Evolutionary conservation across 1,140 invertebrate species (phyloP), one percentile per base, ranked within the genome.

Genomic region (Zaprionus tsacasi): DNA sequence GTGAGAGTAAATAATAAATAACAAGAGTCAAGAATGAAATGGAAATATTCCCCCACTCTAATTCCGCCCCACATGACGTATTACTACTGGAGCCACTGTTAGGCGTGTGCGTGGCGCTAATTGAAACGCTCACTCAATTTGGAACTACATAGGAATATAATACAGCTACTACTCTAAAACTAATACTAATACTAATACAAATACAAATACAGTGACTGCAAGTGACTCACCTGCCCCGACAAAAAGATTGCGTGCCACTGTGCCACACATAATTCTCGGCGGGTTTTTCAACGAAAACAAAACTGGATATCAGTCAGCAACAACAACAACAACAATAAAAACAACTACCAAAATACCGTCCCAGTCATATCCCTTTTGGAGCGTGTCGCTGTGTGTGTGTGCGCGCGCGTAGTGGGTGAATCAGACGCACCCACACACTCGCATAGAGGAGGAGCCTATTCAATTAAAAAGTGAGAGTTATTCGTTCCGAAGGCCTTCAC

Each of bases 11-110:
- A 52, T 50, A 82, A 78, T 66, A 58, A 85, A 80, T 85, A 82
- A 79, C 81, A 68, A 83, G 81, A 81, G 70, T 81, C 65, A 82
- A 88, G 83, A 83, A 89, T 81, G 83, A 88, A 89, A 80, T 88
- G 81, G 73, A 89, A 88, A 81, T 72, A 73, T 65, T 76, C 52
- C 73, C 45, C 55, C 69, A 63, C 27, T 66, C 54, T 25, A 30
- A 74, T 8, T 36, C 54, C 67, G 52, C 73, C 66, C 77, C 73
- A 35, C 43, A 58, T 67, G 58, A 70, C 69, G 40, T 78, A 74
- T 35, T 66, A 74, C 60, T 58, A 58, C 21, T 74, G 65, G 30
- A 65, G 45, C 69, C 45, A 58, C 66, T 64, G 50, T 79, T 70
- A 66, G 69, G 68, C 70, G 83, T 83, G 70, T 86, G 82, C 71